Conservation (phyloP, 2,888 invertebrate genomes). For the Adelphocoris suturalis region DNA sequence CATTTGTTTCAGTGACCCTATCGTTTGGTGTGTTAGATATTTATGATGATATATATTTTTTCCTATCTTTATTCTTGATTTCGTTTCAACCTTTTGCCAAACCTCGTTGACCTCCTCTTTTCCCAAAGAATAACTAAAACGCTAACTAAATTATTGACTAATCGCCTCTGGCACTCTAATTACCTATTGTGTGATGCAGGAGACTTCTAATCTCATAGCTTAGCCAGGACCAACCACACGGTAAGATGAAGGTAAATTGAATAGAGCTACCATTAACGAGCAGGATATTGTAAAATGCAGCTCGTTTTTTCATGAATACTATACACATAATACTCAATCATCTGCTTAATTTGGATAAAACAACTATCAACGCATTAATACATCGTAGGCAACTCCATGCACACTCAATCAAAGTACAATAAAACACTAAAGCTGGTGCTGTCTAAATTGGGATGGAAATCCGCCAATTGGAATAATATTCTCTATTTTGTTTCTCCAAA, state of each 20-base stretch:
- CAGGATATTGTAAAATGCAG: not conserved
- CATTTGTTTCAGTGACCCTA: not conserved
- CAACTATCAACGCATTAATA: not conserved
- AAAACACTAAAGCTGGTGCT: not conserved
- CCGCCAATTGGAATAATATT: not conserved
- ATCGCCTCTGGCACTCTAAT: constrained; percentile 70
- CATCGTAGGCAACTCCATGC: not conserved
- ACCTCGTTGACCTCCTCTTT: constrained; percentile 75
- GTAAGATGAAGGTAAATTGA: constrained; percentile 74
- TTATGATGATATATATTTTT: constrained; percentile 75
- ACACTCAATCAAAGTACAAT: constrained; percentile 5
- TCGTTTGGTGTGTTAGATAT: constrained; percentile 65
- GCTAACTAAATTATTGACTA: constrained; percentile 70
- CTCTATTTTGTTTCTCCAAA: not conserved
- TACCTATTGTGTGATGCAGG: constrained; percentile 74
- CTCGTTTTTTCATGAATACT: constrained; percentile 10
- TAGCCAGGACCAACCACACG: constrained; percentile 72
- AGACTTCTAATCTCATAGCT: constrained; percentile 68
- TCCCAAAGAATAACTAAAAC: constrained; percentile 65
- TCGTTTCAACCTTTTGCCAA: constrained; percentile 41
- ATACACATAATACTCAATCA: constrained; percentile 1
- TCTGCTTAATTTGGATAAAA: constrained; percentile 21
- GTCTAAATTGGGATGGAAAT: not conserved
- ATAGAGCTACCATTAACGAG: not conserved
- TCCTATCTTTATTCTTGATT: constrained; percentile 75